Conservation (phyloP, 2,113 vertebrate species). For the Arothron firmamentum region DNA sequence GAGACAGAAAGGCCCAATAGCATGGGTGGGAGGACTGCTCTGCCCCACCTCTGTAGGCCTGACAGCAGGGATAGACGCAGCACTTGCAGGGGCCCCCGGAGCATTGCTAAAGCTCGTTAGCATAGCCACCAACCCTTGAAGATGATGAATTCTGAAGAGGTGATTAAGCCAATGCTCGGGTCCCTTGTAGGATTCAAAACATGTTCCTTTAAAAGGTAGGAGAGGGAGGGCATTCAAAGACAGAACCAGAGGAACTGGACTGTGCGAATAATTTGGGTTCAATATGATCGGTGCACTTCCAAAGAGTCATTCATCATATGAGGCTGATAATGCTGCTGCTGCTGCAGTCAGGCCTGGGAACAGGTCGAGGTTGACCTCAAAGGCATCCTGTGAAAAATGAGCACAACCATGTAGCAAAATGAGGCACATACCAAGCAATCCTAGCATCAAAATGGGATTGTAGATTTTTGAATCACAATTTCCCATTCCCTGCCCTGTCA, state of each 20-base stretch:
- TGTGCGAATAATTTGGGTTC: conserved; percentile 45
- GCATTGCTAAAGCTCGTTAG: conserved; percentile 60
- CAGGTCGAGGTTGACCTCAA: conserved; percentile 45
- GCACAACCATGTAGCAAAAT: conserved; percentile 15
- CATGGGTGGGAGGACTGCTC: conserved; percentile 37
- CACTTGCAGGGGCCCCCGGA: conserved; percentile 36
- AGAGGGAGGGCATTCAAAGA: conserved; percentile 38
- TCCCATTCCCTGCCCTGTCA: background rate
- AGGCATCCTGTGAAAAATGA: conserved; percentile 42
- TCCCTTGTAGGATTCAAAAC: conserved; percentile 49
- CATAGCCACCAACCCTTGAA: conserved; percentile 64
- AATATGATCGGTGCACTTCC: conserved; percentile 44
- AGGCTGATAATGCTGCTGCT: conserved; percentile 35
- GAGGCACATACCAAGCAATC: conserved; percentile 7
- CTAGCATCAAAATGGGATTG: background rate
- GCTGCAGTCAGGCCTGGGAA: conserved; percentile 27
- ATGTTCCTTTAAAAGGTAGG: conserved; percentile 35
- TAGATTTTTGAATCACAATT: conserved; percentile 2
- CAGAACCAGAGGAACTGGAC: conserved; percentile 18
- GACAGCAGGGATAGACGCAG: conserved; percentile 41
- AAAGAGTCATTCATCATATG: conserved; percentile 54
- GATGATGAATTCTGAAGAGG: conserved; percentile 67
- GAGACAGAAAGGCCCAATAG: conserved; percentile 52
- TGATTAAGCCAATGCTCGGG: conserved; percentile 61
- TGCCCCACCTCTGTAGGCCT: conserved; percentile 50